A percentile compares a stretch with the other conserved stretches of the same genome.
Evolutionary conservation across 2,113 vertebrate genomes (phyloP).

Genomic region (Sclerurus mexicanus): DNA sequence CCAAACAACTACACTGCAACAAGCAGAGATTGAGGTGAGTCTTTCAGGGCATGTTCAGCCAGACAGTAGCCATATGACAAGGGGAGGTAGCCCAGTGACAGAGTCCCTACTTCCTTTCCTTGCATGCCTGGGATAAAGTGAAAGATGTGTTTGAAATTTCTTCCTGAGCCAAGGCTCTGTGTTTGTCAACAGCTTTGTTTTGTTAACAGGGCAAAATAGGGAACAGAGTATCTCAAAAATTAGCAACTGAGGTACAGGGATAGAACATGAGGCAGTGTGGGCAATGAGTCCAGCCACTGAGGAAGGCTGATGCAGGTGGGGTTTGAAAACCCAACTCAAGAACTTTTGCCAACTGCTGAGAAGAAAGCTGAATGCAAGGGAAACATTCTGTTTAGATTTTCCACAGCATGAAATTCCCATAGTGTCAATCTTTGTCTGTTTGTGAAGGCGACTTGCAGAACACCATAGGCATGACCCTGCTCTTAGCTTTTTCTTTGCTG

Average conservation of each 20-base stretch:
- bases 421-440: neutral
- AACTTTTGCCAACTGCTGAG: neutral
- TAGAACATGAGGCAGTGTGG: rapidly evolving
- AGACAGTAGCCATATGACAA: neutral
- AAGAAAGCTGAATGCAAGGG: neutral
- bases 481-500: neutral
- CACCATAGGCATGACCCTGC: neutral
- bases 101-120: neutral
- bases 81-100: neutral
- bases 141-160: neutral
- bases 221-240: neutral
- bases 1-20: neutral
- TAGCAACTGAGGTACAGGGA: neutral
- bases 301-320: neutral
- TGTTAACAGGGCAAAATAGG: neutral
- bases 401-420: neutral
- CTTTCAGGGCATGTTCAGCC: neutral
- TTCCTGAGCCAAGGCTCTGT: neutral
- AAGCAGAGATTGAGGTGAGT: neutral
- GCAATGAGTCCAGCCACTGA: neutral
- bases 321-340: neutral
- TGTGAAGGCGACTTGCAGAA: neutral
- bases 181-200: neutral
- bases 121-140: neutral
- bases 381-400: neutral